phyloP scores from a whole-genome alignment of 2,888 invertebrate species.

The Noctua janthe region DNA sequence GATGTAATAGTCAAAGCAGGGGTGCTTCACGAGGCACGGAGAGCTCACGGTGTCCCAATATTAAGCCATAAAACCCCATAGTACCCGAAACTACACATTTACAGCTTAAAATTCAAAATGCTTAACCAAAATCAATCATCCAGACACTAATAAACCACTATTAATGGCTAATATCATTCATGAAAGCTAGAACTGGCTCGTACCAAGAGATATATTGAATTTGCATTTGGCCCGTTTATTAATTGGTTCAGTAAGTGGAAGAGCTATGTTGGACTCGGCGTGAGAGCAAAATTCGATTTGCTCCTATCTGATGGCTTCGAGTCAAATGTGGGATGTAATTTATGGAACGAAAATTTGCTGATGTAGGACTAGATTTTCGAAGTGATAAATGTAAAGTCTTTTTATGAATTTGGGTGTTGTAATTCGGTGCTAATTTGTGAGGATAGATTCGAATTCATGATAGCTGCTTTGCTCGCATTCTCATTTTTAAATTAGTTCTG shows the following conservation, averaged over 20 bases:
- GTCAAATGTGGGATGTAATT: conserved; percentile 50
- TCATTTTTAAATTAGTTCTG: not conserved
- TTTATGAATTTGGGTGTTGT: not conserved
- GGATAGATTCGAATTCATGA: not conserved
- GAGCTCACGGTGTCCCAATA: not conserved
- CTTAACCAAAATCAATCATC: conserved; percentile 23
- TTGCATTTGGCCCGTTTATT: conserved; percentile 61
- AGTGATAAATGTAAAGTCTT: conserved; percentile 9
- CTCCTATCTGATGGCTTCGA: conserved; percentile 47
- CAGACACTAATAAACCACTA: conserved; percentile 29
- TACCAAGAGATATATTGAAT: conserved; percentile 60
- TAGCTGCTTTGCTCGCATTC: not conserved
- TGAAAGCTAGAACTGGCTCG: conserved; percentile 46
- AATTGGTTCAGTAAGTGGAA: conserved; percentile 63
- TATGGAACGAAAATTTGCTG: conserved; percentile 46
- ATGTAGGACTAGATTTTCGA: conserved; percentile 34
- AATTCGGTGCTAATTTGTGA: not conserved
- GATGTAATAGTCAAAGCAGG: not conserved
- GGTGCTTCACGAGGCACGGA: not conserved
- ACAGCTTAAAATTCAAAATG: not conserved
- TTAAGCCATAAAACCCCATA: not conserved
- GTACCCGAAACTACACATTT: not conserved
- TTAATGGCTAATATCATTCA: conserved; percentile 46
- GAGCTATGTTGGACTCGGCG: conserved; percentile 37
- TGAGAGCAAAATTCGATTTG: conserved; percentile 61